Percentiles rank a stretch among this genome's conserved stretches.
phyloP scores from a whole-genome alignment of 2,113 vertebrate genomes.

The Solenodon paradoxus region DNA sequence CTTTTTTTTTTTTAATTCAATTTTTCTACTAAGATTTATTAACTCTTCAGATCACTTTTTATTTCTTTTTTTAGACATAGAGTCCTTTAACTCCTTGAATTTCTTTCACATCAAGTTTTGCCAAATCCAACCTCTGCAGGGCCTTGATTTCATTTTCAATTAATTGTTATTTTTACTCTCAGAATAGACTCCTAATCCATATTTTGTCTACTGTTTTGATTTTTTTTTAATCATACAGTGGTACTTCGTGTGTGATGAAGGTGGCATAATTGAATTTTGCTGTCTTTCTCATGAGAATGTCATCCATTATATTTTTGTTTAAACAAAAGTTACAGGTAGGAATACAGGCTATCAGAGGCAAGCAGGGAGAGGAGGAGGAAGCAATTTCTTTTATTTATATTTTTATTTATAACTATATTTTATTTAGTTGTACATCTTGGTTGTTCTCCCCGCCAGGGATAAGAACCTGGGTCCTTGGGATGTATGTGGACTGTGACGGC shows the following conservation, averaged over 20 bases:
- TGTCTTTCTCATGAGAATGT: neutral
- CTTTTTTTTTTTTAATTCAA: neutral
- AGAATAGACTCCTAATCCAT: neutral
- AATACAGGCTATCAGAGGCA: too few relatives aligned
- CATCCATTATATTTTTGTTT: too few relatives aligned
- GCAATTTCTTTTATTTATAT: too few relatives aligned
- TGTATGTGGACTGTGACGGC: too few relatives aligned
- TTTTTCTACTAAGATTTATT: neutral
- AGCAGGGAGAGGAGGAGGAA: too few relatives aligned
- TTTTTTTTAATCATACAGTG: neutral
- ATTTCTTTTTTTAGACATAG: neutral
- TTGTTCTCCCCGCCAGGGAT: too few relatives aligned
- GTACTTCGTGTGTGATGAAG: neutral
- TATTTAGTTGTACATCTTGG: too few relatives aligned
- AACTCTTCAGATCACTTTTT: neutral
- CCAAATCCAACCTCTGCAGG: neutral
- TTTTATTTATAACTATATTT: too few relatives aligned
- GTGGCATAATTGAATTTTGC: neutral
- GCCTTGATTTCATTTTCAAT: neutral
- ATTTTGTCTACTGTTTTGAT: neutral
- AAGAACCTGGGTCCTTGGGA: too few relatives aligned
- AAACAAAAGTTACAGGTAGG: too few relatives aligned
- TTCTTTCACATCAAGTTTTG: neutral
- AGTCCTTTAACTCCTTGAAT: neutral
- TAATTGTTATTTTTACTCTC: neutral